Conservation (phyloP, 2,888 invertebrate species). For the Oscheius sp. region DNA sequence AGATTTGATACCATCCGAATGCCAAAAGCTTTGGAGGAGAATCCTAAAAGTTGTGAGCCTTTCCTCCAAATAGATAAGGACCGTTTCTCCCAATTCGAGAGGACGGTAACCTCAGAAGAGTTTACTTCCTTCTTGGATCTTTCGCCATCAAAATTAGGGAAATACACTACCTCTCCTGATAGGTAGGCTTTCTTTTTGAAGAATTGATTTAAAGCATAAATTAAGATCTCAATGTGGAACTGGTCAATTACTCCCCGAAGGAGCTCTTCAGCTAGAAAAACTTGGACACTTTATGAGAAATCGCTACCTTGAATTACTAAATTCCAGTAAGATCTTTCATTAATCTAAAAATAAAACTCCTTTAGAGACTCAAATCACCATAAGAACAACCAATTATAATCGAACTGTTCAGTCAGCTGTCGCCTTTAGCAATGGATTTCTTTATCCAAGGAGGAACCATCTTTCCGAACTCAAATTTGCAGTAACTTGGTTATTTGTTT, state of each 20-base stretch:
- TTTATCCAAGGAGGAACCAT: too few relatives aligned
- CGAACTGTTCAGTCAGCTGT: constrained; percentile 90
- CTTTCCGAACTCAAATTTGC: constrained; percentile 12
- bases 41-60: too few relatives aligned
- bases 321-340: too few relatives aligned
- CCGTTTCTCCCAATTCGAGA: background rate
- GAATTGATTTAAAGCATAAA: too few relatives aligned
- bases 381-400: constrained; percentile 80
- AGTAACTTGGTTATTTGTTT: too few relatives aligned
- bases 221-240: constrained; percentile 48
- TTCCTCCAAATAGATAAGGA: background rate
- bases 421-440: constrained; percentile 80
- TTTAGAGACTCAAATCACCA: too few relatives aligned
- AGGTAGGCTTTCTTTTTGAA: too few relatives aligned
- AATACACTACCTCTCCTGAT: background rate
- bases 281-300: constrained; percentile 78
- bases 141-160: background rate
- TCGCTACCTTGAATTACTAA: too few relatives aligned
- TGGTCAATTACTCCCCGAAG: constrained; percentile 81
- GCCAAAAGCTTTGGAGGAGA: too few relatives aligned
- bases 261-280: constrained; percentile 83
- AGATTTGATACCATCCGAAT: background rate
- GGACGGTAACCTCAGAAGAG: background rate
- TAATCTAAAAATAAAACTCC: too few relatives aligned
- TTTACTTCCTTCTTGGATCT: background rate